Conservation (phyloP, 2,888 invertebrate species). For the Zeuzera pyrina region DNA sequence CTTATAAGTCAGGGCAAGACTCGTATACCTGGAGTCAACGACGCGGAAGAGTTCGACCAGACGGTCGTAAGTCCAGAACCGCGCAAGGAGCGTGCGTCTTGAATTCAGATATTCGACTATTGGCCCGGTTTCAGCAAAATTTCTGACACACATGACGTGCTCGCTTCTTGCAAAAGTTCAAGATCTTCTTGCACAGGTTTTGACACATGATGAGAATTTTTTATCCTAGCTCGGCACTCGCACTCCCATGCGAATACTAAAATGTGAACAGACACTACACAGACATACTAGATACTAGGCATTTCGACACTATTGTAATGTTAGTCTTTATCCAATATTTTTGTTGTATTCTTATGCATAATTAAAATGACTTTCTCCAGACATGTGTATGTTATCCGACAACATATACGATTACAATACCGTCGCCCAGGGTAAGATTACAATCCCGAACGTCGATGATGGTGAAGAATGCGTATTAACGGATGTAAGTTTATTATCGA, state of each 20-base stretch:
- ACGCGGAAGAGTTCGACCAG: constrained; percentile 88
- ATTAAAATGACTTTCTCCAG: constrained; percentile 73
- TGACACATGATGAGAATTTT: constrained; percentile 21
- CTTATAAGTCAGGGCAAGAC: constrained; percentile 96
- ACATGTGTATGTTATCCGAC: constrained; percentile 84
- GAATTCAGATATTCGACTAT: constrained; percentile 48
- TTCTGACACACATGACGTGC: constrained; percentile 57
- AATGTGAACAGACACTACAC: constrained; percentile 34
- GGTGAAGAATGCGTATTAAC: constrained; percentile 91
- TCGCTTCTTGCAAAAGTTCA: constrained; percentile 62
- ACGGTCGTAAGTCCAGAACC: constrained; percentile 85
- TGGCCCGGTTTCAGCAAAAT: constrained; percentile 30
- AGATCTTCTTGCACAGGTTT: constrained; percentile 55
- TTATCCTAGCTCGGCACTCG: constrained; percentile 43
- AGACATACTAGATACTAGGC: constrained; percentile 20
- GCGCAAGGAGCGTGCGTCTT: constrained; percentile 61
- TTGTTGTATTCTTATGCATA: too few species aligned
- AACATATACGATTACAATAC: constrained; percentile 95
- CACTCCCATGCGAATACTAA: constrained; percentile 41
- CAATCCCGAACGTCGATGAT: constrained; percentile 96
- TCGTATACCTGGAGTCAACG: constrained; percentile 95
- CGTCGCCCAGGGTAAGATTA: constrained; percentile 97
- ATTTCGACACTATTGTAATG: constrained; percentile 1
- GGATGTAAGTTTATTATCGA: constrained; percentile 89
- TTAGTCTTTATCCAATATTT: too few species aligned